Base-by-base conservation (phyloP, 2,113 vertebrate genomes). In the Labeo catla region DNA sequence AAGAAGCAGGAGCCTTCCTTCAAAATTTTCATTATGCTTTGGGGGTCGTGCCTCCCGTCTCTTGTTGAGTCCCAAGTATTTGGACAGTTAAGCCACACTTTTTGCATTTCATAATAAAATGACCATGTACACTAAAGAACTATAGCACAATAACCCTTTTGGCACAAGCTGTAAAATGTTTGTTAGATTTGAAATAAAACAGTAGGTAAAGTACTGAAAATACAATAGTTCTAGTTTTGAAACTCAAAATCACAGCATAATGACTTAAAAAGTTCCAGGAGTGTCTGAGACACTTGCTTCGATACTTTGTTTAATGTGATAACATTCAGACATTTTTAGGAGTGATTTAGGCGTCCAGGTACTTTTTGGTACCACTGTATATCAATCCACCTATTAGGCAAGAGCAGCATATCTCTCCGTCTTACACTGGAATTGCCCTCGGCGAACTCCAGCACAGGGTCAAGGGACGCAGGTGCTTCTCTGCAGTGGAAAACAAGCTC, bases 381-480 rank as follows among this genome's bases (percentile, higher is more conserved):
- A 34, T 76, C 23, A 52, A 23, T 34, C 49, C 49, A 2, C 49
- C 65, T 84, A 68, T 84, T 73, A 86, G 36, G 36, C 57, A n/a
- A 82, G 23, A 36, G 15, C 87, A 78, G 43, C 66, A 39, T 74
- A 82, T 84, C 61, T 89, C 82, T 86, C 83, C 86, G 82, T 72
- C 50, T 19, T 11, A 34, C 43, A 81, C 61, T 90, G 43, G 28
- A 86, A 85, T 77, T 89, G 84, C 88, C 86, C 83, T 68, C 78
- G 90, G 89, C 87, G 68, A 84, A 76, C 88, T 83, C 65, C 50
- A 88, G 70, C 28, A 23, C 85, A 80, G 23, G 36, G 54, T 86
- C 57, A 54, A 45, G 70, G 85, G 88, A 89, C 90, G 89, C 95
- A 96, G 95, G 95, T 96, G 95, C 93, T 90, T 93, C 84, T 90